These are phyloP conservation scores for Furnarius figulus DNA, from an alignment of 2,113 vertebrate genomes.

Conservation along the genomic window DNA sequence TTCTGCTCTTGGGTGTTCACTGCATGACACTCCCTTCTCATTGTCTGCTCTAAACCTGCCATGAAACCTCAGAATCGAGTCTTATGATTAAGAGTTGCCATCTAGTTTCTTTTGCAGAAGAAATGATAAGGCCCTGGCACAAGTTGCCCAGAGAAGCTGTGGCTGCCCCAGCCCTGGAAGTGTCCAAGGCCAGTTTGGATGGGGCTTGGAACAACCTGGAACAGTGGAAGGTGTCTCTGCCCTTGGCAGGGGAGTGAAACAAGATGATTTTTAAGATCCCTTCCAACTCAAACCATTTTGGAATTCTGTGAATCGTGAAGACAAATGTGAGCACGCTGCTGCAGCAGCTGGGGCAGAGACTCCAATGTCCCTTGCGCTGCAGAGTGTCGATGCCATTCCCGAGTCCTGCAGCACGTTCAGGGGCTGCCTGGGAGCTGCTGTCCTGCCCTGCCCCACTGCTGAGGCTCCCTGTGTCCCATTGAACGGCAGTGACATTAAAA, in stretches of 20 bases:
- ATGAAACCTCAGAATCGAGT: not conserved
- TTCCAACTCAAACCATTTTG: not conserved
- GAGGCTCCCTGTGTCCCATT: not conserved
- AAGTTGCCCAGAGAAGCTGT: not conserved
- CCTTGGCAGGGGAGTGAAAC: not conserved
- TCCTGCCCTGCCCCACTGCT: not conserved
- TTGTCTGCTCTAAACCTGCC: not conserved
- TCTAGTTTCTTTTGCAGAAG: not conserved
- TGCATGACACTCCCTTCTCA: not conserved
- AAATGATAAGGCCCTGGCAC: not conserved
- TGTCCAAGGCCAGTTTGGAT: not conserved
- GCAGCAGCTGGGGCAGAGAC: not conserved
- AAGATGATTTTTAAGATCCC: not conserved
- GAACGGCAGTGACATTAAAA: not conserved
- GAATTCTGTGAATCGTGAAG: not conserved
- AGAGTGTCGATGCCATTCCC: not conserved
- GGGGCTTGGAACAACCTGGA: not conserved
- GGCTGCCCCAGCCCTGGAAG: not conserved
- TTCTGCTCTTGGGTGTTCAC: not conserved
- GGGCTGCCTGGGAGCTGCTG: not conserved
- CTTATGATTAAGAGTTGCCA: not conserved
- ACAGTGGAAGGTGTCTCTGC: not conserved
- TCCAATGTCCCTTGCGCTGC: not conserved
- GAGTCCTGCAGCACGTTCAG: not conserved
- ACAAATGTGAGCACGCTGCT: not conserved